Base-by-base conservation (phyloP, 2,888 invertebrate genomes). In the Pollenia griseotomentosa region DNA sequence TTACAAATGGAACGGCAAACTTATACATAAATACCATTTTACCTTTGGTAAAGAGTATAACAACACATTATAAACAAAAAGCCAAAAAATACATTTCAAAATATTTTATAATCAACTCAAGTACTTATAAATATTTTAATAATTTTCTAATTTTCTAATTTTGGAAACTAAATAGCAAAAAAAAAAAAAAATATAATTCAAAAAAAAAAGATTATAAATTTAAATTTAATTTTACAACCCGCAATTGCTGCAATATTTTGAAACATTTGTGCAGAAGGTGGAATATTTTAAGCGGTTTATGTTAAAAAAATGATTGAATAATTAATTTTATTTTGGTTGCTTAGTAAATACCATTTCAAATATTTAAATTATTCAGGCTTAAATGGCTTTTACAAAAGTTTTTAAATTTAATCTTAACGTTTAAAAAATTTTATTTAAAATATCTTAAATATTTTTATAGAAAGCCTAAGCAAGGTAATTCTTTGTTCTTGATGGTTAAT, bases 41-140 rank as follows among this genome's bases (percentile, higher is more conserved):
- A 23, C 2, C 23, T 23, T 23, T 2, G 23, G 23, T 3, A 3
- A 23, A 23, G 23, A 23, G 23, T 23, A 23, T 23, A 23, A 23
- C 23, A 23, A 23, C 2, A 2, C 23, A 23, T 23, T 23, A 23
- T 23, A 23, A 23, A 23, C 23, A 23, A 23, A 23, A 2, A 23
- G 23, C 2, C 23, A 65, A 57, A 63, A 65, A 33, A 23, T 53
- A 10, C 1, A 65, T 1, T 33, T 12, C 12, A 33, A 55, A 55
- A 33, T 65, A 71, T 73, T 68, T 68, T 53, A 70, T 55, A 74
- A 78, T 82, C 82, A 79, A 74, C 82, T 57, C 12, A 83, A 74
- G 44, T 55, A 59, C 63, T 79, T 74, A 83, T 70, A 70, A 86
- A 86, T 86, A 86, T 83, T 79, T 70, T 46, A 85, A 85, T 77